Percentiles rank a stretch among this genome's conserved stretches.
These are phyloP conservation scores for Macroglossus sobrinus DNA, from an alignment of 2,113 vertebrate genomes.

Conservation along the genomic window DNA sequence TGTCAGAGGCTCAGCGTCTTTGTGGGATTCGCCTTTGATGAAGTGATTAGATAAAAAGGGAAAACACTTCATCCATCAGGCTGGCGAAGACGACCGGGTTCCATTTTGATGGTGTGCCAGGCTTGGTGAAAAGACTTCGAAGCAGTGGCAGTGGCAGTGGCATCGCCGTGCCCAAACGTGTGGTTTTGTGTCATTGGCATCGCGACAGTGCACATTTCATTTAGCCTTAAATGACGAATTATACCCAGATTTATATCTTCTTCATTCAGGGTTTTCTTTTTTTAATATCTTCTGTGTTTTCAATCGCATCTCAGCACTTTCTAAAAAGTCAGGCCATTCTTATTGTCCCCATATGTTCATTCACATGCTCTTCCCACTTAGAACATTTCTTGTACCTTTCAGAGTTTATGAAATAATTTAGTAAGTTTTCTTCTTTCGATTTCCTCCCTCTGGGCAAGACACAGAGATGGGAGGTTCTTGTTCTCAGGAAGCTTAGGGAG, in stretches of 20 bases:
- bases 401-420: not conserved
- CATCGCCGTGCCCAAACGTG: not conserved
- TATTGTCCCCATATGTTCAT: not conserved
- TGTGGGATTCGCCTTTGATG: not conserved
- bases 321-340: not conserved
- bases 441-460: not conserved
- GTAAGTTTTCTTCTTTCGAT: not conserved
- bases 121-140: not conserved
- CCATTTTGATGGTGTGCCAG: not conserved
- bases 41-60: not conserved
- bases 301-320: not conserved
- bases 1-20: not conserved
- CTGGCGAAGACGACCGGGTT: not conserved
- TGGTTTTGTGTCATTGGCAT: too few relatives aligned
- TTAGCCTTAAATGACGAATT: not conserved
- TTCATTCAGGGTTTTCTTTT: not conserved
- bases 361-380: not conserved
- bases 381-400: not conserved
- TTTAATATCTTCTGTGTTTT: not conserved
- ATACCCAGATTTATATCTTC: not conserved
- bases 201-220: not conserved
- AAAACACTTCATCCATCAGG: not conserved
- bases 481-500: not conserved
- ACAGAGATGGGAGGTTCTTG: not conserved
- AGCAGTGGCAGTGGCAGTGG: not conserved